Evolutionary conservation across 1,140 invertebrate genomes (phyloP).

Genomic region (Drosophila ambigua): DNA sequence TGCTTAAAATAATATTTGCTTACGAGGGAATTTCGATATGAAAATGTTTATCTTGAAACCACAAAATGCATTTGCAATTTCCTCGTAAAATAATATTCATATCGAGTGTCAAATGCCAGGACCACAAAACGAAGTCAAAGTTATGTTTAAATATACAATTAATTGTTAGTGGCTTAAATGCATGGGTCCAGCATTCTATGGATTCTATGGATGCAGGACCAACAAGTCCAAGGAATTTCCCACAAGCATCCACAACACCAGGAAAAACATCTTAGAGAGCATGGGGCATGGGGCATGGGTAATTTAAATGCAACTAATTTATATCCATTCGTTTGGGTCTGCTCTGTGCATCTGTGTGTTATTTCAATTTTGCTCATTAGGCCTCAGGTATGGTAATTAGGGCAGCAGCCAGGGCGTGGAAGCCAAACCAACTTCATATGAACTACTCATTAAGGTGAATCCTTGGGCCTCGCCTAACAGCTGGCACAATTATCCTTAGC

Average conservation of each 20-base stretch:
- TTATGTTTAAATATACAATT: conserved; percentile 26
- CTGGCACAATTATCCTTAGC: conserved; percentile 19
- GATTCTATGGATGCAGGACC: conserved; percentile 7
- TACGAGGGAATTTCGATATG: neutral
- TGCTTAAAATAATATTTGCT: conserved; percentile 23
- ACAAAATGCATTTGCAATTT: neutral
- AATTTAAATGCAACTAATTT: conserved; percentile 36
- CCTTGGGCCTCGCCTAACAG: neutral
- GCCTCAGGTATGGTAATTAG: conserved; percentile 31
- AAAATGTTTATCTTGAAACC: conserved; percentile 14
- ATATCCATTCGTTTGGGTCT: conserved; percentile 16
- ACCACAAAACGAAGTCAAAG: conserved; percentile 1
- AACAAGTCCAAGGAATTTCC: conserved; percentile 27
- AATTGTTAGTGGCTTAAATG: neutral
- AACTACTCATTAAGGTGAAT: conserved; percentile 23
- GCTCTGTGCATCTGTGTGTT: conserved; percentile 7
- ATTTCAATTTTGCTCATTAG: conserved; percentile 57
- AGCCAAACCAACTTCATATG: conserved; percentile 7
- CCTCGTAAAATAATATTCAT: no score
- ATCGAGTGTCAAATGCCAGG: neutral
- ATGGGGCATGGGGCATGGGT: neutral
- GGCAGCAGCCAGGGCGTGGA: neutral
- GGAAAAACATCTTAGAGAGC: conserved; percentile 6
- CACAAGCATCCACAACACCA: conserved; percentile 9
- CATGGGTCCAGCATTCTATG: neutral